A percentile compares a stretch with the other conserved stretches of the same genome.
These are phyloP conservation scores for Geopemphigus sp. DNA, from an alignment of 1,140 invertebrate species.

Conservation along the genomic window DNA sequence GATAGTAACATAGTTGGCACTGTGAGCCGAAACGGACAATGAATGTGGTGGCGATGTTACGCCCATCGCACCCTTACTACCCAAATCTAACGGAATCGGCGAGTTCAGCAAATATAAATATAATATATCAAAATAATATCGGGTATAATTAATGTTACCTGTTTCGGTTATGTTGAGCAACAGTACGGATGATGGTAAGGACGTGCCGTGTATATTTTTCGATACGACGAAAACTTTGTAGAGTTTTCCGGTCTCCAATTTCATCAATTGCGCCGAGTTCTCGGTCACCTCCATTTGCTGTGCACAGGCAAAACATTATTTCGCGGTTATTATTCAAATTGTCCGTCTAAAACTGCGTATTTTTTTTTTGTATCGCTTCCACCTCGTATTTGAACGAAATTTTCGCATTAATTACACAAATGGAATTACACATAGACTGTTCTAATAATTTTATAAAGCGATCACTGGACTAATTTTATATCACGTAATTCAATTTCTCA, in stretches of 20 bases:
- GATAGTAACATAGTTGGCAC: conserved; percentile 73
- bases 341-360: not conserved
- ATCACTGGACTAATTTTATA: not conserved
- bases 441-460: not conserved
- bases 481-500: not conserved
- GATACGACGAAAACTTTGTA: conserved; percentile 78
- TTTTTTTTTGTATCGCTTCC: too few relatives aligned
- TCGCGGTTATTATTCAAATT: not conserved
- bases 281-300: conserved; percentile 69
- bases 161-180: conserved; percentile 67
- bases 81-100: conserved; percentile 53
- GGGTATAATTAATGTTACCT: conserved; percentile 54
- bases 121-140: not conserved
- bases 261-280: conserved; percentile 62
- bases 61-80: conserved; percentile 58
- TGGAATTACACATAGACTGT: not conserved
- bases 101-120: conserved; percentile 35
- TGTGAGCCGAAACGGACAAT: conserved; percentile 70
- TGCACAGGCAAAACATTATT: conserved; percentile 23
- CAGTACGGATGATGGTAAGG: conserved; percentile 74
- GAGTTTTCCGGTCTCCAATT: conserved; percentile 64
- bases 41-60: conserved; percentile 76
- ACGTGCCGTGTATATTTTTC: conserved; percentile 69
- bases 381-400: not conserved
- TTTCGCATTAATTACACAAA: not conserved